Base-by-base conservation (phyloP, 37 sponge, comb jelly and placozoan species). In the Bolinopsis microptera region DNA sequence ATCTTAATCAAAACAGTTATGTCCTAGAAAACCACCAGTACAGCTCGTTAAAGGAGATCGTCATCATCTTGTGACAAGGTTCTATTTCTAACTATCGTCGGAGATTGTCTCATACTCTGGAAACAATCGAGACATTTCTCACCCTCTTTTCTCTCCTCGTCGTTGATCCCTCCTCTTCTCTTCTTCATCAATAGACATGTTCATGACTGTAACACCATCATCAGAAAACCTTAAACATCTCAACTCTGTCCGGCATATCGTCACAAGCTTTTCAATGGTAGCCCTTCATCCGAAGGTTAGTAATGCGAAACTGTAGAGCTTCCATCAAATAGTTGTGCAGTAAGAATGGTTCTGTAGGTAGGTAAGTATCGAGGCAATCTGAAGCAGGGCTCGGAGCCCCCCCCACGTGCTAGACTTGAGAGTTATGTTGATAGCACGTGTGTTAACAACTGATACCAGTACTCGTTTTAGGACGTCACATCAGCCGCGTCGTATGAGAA, bases 51-150 rank as follows among this genome's bases (percentile, higher is more conserved):
- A 77, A 16, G 1, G 0, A 21, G 1, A 5, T 39, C 28, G 13
- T 86, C 90, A 86, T 86, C 90, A 41, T 86, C 90, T n/a, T 23
- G 48, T 30, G 0, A 86, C 90, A 21, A n/a, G 90, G 90, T 40
- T 86, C 90, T 39, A 40, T 2, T n/a, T 86, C 90, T 86, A 35
- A 9, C 35, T 48, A 16, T 86, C 90, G 39, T 86, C 90, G 27
- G 25, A 36, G 13, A 41, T 41, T 40, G 25, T 48, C 48, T 86
- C 90, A 41, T 41, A 39, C 48, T 86, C 90, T 36, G 61, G 41
- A 41, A n/a, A 41, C 90, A 3, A 39, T 86, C 0, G 61, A 41
- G 27, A 41, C 36, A 40, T 77, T 35, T 21, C 35, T 34, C 5
- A 18, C 1, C 21, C 36, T 8, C 90, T 86, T 27, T 31, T 35